Evolutionary conservation across 2,113 vertebrate genomes (phyloP), one percentile per base, ranked within the genome.

Genomic region (Sorex fumeus): DNA sequence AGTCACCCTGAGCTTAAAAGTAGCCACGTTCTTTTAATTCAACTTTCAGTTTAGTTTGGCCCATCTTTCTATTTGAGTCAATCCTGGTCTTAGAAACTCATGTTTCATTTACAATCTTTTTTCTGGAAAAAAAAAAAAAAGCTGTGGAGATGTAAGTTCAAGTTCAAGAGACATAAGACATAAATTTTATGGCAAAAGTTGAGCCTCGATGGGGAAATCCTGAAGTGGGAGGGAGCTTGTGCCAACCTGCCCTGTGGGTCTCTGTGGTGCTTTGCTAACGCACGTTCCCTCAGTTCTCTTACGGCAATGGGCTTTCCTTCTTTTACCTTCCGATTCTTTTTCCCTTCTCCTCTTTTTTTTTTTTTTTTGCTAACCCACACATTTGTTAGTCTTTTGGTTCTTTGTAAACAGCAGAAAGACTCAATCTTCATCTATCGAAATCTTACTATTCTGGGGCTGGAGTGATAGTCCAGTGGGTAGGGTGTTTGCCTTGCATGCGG

Each of bases 31-130:
- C 18, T 72, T 70, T 81, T 64, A 66, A n/a, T 27, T 69, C 72
- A 72, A 23, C 45, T 67, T 91, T 82, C 36, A 88, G 70, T 8
- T 93, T 84, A 53, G 25, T 90, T 87, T 76, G 88, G 25, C 57
- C 50, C 30, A 25, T 8, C 8, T 66, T 71, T 95, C 78, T 87
- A 82, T 57, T 47, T 69, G 84, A 93, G 27, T 21, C 90, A 94
- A 90, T 86, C 62, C n/a, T n/a, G 47, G 84, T 62, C 32, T 81
- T 23, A 81, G 81, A 40, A 84, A 81, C 40, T 72, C 81, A 32
- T 64, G 92, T 88, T 84, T 67, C 86, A 34, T 89, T 77, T 32
- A 84, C 0, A 81, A 76, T 93, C 19, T 90, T 69, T 95, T 87
- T 57, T 21, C 80, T 94, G 15, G 25, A 47, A 87, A 69, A 36